Conservation (phyloP, 2,888 invertebrate species). For the Polia nebulosa region DNA sequence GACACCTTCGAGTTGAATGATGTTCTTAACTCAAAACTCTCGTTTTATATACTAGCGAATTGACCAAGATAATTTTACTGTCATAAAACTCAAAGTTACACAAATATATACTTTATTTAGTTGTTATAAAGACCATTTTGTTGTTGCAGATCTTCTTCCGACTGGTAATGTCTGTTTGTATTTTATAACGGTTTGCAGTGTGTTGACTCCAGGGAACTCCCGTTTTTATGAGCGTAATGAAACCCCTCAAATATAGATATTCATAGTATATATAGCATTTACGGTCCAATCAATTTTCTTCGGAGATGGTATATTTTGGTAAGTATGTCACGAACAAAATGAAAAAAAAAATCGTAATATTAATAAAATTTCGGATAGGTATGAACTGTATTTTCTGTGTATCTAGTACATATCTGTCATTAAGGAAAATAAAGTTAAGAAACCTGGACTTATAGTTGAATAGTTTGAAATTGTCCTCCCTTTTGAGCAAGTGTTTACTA, state of each 20-base stretch:
- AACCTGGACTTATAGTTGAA: too few relatives aligned
- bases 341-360: too few relatives aligned
- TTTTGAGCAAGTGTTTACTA: too few relatives aligned
- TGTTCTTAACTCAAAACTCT: constrained; percentile 20
- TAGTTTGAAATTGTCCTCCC: too few relatives aligned
- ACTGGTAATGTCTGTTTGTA: constrained; percentile 4
- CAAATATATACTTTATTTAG: constrained; percentile 8
- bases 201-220: constrained; percentile 50
- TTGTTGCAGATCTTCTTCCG: not conserved
- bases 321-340: too few relatives aligned
- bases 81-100: not conserved
- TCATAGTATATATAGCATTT: not conserved
- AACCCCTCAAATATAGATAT: not conserved
- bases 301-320: too few relatives aligned
- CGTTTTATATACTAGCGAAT: constrained; percentile 40
- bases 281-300: too few relatives aligned
- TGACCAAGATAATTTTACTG: not conserved
- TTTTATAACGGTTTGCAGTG: constrained; percentile 22
- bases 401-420: too few relatives aligned
- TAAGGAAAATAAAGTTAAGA: too few relatives aligned
- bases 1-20: constrained; percentile 46
- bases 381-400: too few relatives aligned
- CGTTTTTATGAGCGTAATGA: constrained; percentile 23
- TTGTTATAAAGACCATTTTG: not conserved
- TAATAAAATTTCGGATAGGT: too few relatives aligned